Evolutionary conservation across 2,113 vertebrate species (phyloP), one percentile per base, ranked within the genome.

Genomic region (Macquaria ambigua): DNA sequence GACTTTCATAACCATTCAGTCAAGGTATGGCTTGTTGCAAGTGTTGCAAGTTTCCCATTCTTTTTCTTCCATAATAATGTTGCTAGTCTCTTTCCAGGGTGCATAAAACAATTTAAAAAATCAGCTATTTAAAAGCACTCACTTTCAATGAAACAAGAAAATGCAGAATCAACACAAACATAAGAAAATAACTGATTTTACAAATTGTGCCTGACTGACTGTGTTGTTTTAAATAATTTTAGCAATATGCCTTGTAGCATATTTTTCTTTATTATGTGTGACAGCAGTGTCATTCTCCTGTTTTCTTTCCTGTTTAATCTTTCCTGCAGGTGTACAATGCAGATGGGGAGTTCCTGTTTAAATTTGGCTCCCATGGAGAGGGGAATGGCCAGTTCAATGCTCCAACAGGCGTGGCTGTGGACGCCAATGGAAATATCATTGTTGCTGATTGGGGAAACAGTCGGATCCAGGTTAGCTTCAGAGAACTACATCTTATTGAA

Each of bases 1-100:
- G 98, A 99, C 90, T 99, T 99, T 93, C 98, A 99, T 90, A 99
- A 99, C 93, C 98, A 99, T 90, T 99, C 98, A 0, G 98, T 99
- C 69, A 99, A 99, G 98, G 98, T 99, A 94, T 90, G 94, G 41
- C 25, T 64, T 31, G n/a, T 31, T 77, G 28, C 66, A 52, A 70
- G 11, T 31, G n/a, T 31, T 77, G 28, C 66, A 52, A 73, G 11
- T 46, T 25, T 21, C 11, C 18, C 9, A 61, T 20, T 20, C 2
- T 72, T 20, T 31, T 82, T 18, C 5, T 31, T 10, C 3, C 16
- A 74, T 15, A 73, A 10, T 73, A 11, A 16, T 3, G 6, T 23
- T 39, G 69, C 34, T 18, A 9, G 48, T 58, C 12, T 46, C 20
- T 50, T 63, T 62, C 15, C 12, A 4, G 25, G 12, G 39, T 1